Base-by-base conservation (phyloP, 2,888 invertebrate species). In the Geophilus truncorum region DNA sequence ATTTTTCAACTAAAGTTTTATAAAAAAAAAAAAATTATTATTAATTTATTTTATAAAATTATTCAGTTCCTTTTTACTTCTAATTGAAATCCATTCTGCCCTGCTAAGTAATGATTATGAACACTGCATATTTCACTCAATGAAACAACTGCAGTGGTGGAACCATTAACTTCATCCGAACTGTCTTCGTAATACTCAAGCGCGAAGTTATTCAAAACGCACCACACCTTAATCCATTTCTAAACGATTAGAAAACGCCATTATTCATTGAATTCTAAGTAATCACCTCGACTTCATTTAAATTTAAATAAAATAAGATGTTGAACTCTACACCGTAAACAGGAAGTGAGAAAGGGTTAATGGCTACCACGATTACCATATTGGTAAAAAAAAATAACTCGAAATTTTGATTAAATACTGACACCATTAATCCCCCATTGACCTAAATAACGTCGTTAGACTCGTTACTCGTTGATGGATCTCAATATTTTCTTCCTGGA, bases 1-100 rank as follows among this genome's bases (percentile, higher is more conserved):
- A 85, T 94, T 93, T 92, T 94, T 93, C 75, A 93, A 92, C 93
- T 93, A 88, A 77, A 87, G 9, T 7, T 5, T 12, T 12, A 86
- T 84, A 34, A 36, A 51, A 62, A 40, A 77, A 12, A 21, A 21
- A 21, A 45, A 25, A 18, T 12, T 12, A 18, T 75, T 18, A 75
- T n/a, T n/a, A n/a, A n/a, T n/a, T n/a, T n/a, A n/a, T n/a, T n/a
- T n/a, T n/a, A n/a, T n/a, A n/a, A n/a, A n/a, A n/a, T n/a, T n/a
- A n/a, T n/a, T n/a, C n/a, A n/a, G n/a, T n/a, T n/a, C n/a, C n/a
- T n/a, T n/a, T n/a, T 23, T 25, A 25, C 62, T 12, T 62, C 62
- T 12, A 62, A 28, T 9, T 62, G 62, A 62, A 62, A 62, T 25
- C 62, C 28, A 28, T 62, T 62, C 12, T 62, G 62, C 6, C 62